Evolutionary conservation across 2,113 vertebrate species (phyloP).

Genomic region (Bufo gargarizans): DNA sequence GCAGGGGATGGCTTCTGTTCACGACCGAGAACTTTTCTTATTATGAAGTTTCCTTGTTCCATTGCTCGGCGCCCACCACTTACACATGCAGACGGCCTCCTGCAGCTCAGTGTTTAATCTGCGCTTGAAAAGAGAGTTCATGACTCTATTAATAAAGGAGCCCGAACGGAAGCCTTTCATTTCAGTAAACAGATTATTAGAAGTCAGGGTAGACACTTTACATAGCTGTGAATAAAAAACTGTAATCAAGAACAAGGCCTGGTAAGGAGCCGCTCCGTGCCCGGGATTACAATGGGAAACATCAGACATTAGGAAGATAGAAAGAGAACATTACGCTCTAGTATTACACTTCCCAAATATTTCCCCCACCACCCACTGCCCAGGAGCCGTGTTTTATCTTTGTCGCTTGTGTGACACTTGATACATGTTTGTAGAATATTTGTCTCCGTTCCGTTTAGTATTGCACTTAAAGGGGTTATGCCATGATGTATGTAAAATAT

Average conservation of each 20-base stretch:
- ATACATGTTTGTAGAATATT: neutral
- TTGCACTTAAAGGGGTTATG: neutral
- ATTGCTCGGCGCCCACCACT: neutral
- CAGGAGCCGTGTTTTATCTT: neutral
- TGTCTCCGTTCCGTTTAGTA: neutral
- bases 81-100: conserved; percentile 5
- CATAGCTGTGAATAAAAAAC: conserved; percentile 37
- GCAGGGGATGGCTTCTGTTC: neutral
- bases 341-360: conserved; percentile 28
- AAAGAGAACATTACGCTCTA: conserved; percentile 4
- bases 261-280: conserved; percentile 13
- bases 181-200: conserved; percentile 51
- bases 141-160: conserved; percentile 47
- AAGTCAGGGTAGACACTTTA: conserved; percentile 43
- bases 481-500: neutral
- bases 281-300: neutral
- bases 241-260: conserved; percentile 28
- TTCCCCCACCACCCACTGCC: neutral
- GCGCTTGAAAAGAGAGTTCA: conserved; percentile 35
- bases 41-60: neutral
- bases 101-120: conserved; percentile 24
- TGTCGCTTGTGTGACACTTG: neutral
- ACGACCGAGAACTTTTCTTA: neutral
- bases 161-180: conserved; percentile 29
- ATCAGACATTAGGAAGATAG: conserved; percentile 24